Evolutionary conservation across 1,140 invertebrate genomes (phyloP).

Genomic region (Tyrophagus putrescentiae): DNA sequence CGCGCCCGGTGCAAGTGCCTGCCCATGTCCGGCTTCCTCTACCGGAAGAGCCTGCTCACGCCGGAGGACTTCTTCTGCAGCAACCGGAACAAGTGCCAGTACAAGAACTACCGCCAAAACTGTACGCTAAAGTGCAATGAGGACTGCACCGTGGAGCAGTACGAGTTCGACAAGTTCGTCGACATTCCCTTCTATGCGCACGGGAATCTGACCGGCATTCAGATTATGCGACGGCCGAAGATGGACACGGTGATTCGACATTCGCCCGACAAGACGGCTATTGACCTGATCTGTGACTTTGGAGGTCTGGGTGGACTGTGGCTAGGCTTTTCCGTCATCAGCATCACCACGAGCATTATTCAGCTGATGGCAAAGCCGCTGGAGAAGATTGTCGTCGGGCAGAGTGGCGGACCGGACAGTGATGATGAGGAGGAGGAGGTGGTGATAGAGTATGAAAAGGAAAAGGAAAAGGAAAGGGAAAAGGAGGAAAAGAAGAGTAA

Average conservation of each 20-base stretch:
- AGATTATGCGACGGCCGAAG: constrained; percentile 1
- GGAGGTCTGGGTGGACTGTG: constrained; percentile 17
- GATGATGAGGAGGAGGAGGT: background rate
- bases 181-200: constrained; percentile 15
- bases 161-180: constrained; percentile 14
- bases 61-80: constrained; percentile 9
- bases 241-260: constrained; percentile 5
- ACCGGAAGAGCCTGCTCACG: background rate
- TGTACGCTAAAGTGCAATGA: constrained; percentile 12
- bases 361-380: constrained; percentile 13
- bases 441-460: too few species aligned
- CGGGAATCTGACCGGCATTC: constrained; percentile 17
- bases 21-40: constrained; percentile 5
- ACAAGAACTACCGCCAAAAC: constrained; percentile 14
- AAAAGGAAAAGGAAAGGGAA: too few species aligned
- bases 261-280: constrained; percentile 16
- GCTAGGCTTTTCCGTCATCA: constrained; percentile 14
- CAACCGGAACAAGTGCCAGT: constrained; percentile 16
- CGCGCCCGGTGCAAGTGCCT: constrained; percentile 13
- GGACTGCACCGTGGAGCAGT: constrained; percentile 12
- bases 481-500: too few species aligned
- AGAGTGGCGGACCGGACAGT: constrained; percentile 1
- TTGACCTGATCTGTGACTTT: constrained; percentile 19
- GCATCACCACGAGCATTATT: constrained; percentile 11
- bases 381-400: constrained; percentile 5